phyloP scores from a whole-genome alignment of 2,888 invertebrate species.

The Tortrix viridana region DNA sequence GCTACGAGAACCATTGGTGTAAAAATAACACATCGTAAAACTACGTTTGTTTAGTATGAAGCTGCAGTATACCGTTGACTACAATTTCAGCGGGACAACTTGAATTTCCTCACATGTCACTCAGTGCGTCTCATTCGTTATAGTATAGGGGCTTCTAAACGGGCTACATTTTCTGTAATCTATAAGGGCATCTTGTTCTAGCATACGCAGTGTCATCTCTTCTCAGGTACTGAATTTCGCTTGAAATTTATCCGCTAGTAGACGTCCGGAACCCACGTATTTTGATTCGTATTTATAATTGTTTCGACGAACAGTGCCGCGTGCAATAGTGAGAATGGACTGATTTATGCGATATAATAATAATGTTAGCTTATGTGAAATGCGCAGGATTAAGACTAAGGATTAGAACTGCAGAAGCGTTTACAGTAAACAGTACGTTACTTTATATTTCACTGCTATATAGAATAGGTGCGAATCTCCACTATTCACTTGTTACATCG shows the following conservation, averaged over 20 bases:
- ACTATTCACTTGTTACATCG: too few relatives aligned
- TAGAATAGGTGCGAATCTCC: too few relatives aligned
- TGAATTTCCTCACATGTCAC: too few relatives aligned
- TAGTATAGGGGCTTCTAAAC: too few relatives aligned
- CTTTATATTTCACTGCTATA: too few relatives aligned
- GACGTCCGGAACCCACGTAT: constrained; percentile 13
- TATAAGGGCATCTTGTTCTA: too few relatives aligned
- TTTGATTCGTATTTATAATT: constrained; percentile 19
- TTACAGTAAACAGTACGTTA: too few relatives aligned
- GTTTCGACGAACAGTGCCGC: constrained; percentile 19
- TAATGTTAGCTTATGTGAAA: not conserved
- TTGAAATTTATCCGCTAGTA: not conserved
- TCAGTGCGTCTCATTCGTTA: not conserved
- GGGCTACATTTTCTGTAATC: too few relatives aligned
- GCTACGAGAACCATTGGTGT: constrained; percentile 16
- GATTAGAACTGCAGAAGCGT: too few relatives aligned
- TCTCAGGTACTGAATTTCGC: not conserved
- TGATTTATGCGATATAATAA: constrained; percentile 19
- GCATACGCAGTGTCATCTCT: too few relatives aligned
- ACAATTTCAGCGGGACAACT: not conserved
- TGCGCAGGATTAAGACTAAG: not conserved
- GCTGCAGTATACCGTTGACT: not conserved
- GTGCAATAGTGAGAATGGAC: constrained; percentile 9
- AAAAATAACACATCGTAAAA: constrained; percentile 26
- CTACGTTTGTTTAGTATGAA: constrained; percentile 16